Base-by-base conservation (phyloP, 2,888 invertebrate genomes). In the Yponomeuta sedellus region DNA sequence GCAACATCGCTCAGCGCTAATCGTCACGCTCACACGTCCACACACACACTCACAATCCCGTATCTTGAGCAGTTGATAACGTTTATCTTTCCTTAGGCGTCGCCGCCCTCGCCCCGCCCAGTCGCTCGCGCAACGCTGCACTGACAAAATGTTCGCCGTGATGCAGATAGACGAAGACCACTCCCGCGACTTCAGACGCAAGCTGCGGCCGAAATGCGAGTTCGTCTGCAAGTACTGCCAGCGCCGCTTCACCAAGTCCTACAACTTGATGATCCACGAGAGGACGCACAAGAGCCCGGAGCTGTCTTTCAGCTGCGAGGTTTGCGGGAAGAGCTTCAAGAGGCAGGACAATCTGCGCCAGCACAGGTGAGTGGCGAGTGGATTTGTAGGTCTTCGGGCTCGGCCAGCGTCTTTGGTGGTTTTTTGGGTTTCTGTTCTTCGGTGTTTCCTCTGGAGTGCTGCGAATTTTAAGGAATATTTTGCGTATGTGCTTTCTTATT, bases 181-280 rank as follows among this genome's bases (percentile, higher is more conserved):
- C 92, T 94, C 94, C 88, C 93, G 95, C 91, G 95, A 96, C 93
- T 96, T 96, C 92, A 94, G 96, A 91, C 94, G 96, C 92, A 96
- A 96, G 92, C 95, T 96, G 95, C 94, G 97, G 84, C 94, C 96
- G 81, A 98, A 98, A 93, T 98, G 98, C 93, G 98, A 99, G 92
- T 99, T 97, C 92, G 97, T 99, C 85, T 99, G 99, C 94, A 97
- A 97, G 91, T 99, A 96, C 92, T 99, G 99, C 93, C 97, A 97
- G 88, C 94, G 99, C 81, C 95, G 98, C 87, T 99, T 99, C 93
- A 98, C 98, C 82, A 99, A 99, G 92, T 96, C 97, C 74, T 99
- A 99, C 93, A 99, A 99, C 92, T 94, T 99, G 85, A 95, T 99
- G 94, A 99, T 99, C 80, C 99, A 99, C 93, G 99, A 99, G 89